Evolutionary conservation across 1,140 invertebrate species (phyloP).

Genomic region (Saxidomus purpurata): DNA sequence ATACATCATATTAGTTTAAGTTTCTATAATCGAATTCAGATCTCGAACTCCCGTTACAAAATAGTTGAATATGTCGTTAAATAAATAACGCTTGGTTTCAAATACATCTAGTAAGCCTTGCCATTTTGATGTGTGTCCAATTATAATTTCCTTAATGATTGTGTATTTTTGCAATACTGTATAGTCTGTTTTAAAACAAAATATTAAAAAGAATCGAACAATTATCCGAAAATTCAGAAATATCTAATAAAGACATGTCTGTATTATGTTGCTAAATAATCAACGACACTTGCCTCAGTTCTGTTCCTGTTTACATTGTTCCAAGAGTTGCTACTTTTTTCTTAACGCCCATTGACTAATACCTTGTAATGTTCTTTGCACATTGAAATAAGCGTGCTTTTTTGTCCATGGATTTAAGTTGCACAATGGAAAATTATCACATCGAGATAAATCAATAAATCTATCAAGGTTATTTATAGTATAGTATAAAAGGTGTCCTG

Average conservation of each 20-base stretch:
- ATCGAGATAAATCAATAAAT: conserved; percentile 12
- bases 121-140: background rate
- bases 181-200: too few species aligned
- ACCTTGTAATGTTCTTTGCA: conserved; percentile 23
- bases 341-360: conserved; percentile 15
- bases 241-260: background rate
- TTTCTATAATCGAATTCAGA: too few species aligned
- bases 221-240: too few species aligned
- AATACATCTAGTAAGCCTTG: too few species aligned
- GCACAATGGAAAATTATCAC: background rate
- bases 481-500: background rate
- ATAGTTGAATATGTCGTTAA: too few species aligned
- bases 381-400: background rate
- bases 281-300: background rate
- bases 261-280: background rate
- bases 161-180: background rate
- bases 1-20: too few species aligned
- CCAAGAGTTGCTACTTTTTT: background rate
- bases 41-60: too few species aligned
- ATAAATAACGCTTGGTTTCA: too few species aligned
- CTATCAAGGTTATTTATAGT: conserved; percentile 23
- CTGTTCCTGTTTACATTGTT: conserved; percentile 12
- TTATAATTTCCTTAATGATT: background rate
- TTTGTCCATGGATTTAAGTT: background rate
- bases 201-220: too few species aligned